A percentile compares a stretch with the other conserved stretches of the same genome.
Evolutionary conservation across 2,797 vertebrate species (phyloP).

Genomic region (Gastrophryne carolinensis): DNA sequence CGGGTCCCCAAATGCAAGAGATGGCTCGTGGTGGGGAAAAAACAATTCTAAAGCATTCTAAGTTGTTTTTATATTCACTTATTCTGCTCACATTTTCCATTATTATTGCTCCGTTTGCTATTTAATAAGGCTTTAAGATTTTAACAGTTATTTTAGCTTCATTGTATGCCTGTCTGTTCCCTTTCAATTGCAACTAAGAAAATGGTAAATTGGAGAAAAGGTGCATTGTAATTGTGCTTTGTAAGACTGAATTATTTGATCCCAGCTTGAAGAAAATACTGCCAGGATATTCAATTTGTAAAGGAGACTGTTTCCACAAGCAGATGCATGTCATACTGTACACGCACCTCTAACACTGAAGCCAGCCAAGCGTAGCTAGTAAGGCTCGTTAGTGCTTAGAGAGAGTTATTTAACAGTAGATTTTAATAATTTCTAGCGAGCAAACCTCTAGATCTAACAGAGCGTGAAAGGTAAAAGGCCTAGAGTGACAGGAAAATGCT

Average conservation of each 20-base stretch:
- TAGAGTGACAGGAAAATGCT: constrained; percentile 29
- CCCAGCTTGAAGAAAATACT: constrained; percentile 18
- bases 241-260: background rate
- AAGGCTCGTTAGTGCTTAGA: constrained; percentile 40
- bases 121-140: no score
- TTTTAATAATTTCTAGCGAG: constrained; percentile 48
- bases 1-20: no score
- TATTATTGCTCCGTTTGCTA: no score
- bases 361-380: constrained; percentile 17
- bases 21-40: no score
- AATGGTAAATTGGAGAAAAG: background rate
- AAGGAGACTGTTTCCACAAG: constrained; percentile 26
- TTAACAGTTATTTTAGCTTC: no score
- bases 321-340: constrained; percentile 32
- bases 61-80: no score
- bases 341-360: constrained; percentile 35
- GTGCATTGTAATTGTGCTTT: background rate
- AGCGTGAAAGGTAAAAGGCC: constrained; percentile 43
- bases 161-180: no score
- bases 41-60: no score
- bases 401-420: constrained; percentile 48
- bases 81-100: no score
- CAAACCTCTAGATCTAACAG: constrained; percentile 37
- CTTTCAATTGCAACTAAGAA: no score
- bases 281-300: constrained; percentile 32